Base-by-base conservation (phyloP, 2,888 invertebrate genomes). In the Elysia crispata region DNA sequence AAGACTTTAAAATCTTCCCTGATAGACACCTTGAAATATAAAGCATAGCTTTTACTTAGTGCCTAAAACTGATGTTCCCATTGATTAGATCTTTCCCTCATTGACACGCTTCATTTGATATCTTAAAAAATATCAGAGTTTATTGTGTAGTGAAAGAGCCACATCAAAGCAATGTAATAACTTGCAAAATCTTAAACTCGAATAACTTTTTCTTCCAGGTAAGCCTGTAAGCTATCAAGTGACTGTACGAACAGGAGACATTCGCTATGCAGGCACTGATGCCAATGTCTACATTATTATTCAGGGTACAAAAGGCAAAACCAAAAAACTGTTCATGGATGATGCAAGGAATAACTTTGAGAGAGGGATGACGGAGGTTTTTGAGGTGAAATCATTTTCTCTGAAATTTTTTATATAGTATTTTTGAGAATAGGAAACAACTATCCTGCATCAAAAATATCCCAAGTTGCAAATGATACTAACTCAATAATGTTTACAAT, bases 331-430 rank as follows among this genome's bases (percentile, higher is more conserved):
- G 18, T 84, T 84, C 60, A 81, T 90, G 64, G 88, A 90, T 82
- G 88, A 89, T 82, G 85, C 85, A 1, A 87, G 86, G 73, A 87
- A 91, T 79, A 89, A 90, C 84, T 90, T 90, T 87, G 91, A 91
- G 79, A 86, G 87, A 67, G 87, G 86, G 33, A 86, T 86, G 85
- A 83, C 83, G 6, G 90, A 91, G 82, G 81, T 76, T 13, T 91
- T 90, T 84, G 86, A 87, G 81, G 90, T 90, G 80, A 83, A 79
- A 33, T 28, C n/a, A 25, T 66, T 20, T 13, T 8, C 33, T 31
- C 25, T 28, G 41, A 41, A 41, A n/a, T n/a, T 41, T 41, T 41
- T 41, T 11, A 15, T 20, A 31, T 28, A 30, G 49, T 31, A 50
- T 28, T 1, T n/a, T n/a, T 28, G 41, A 18, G 49, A 18, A 18